These are phyloP conservation scores for Sphaerophoria taeniata DNA, from an alignment of 2,888 invertebrate species.

Conservation along the genomic window DNA sequence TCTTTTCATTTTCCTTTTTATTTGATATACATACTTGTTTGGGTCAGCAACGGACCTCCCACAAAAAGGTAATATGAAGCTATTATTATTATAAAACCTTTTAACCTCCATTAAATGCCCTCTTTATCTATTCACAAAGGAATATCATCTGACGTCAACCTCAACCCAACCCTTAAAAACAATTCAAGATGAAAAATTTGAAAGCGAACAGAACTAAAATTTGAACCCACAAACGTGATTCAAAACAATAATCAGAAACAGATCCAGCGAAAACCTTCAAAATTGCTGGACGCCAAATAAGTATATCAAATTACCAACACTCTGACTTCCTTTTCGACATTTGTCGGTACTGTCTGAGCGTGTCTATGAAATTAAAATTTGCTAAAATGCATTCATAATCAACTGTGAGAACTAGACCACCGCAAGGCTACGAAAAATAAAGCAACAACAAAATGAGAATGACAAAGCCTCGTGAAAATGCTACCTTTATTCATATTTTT, in stretches of 20 bases:
- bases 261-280: slow-evolving; percentile 11
- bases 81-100: no score
- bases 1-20: no score
- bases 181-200: neutral
- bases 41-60: no score
- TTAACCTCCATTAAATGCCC: no score
- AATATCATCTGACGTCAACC: neutral
- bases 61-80: no score
- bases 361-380: slow-evolving; percentile 1
- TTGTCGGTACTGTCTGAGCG: neutral
- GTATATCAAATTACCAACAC: slow-evolving; percentile 24
- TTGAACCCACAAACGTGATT: neutral
- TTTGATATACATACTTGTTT: no score
- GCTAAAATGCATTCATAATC: slow-evolving; percentile 13
- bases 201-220: slow-evolving; percentile 6
- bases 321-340: slow-evolving; percentile 20
- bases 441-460: neutral
- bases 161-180: slow-evolving; percentile 19
- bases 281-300: neutral
- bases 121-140: no score
- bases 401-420: slow-evolving; percentile 53
- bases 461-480: neutral
- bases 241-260: neutral
- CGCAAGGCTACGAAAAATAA: neutral
- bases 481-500: slow-evolving; percentile 18